A percentile compares a stretch with the other conserved stretches of the same genome.
Evolutionary conservation across 2,113 vertebrate species (phyloP).

Genomic region (Gambusia affinis): DNA sequence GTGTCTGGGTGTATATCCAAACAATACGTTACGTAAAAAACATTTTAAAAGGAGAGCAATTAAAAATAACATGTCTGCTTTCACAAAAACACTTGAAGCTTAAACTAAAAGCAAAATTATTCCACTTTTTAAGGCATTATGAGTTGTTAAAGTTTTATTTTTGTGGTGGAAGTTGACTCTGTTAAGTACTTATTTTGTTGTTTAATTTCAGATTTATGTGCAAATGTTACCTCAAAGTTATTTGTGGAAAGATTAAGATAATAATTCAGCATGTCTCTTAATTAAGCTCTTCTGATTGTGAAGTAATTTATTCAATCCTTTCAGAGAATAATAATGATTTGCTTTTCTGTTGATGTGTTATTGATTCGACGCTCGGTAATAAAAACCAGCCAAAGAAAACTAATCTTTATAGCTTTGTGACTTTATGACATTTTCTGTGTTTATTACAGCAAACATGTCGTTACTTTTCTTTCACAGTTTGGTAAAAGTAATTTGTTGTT

Average conservation of each 20-base stretch:
- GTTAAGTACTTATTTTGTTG: neutral
- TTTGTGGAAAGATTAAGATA: neutral
- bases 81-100: neutral
- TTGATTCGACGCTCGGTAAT: neutral
- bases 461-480: conserved; percentile 4
- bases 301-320: no score
- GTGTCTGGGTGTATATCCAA: neutral
- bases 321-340: no score
- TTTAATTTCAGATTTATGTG: neutral
- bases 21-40: neutral
- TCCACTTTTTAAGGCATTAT: no score
- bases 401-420: neutral
- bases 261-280: no score
- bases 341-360: no score
- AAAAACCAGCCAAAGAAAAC: neutral
- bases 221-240: neutral
- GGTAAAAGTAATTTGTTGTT: neutral
- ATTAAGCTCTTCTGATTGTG: no score
- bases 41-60: neutral
- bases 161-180: neutral
- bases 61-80: neutral
- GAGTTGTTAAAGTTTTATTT: no score
- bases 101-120: no score
- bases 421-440: conserved; percentile 1
- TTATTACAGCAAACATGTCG: conserved; percentile 24